Base-by-base conservation (phyloP, 1,140 invertebrate species). In the Halotydeus destructor region DNA sequence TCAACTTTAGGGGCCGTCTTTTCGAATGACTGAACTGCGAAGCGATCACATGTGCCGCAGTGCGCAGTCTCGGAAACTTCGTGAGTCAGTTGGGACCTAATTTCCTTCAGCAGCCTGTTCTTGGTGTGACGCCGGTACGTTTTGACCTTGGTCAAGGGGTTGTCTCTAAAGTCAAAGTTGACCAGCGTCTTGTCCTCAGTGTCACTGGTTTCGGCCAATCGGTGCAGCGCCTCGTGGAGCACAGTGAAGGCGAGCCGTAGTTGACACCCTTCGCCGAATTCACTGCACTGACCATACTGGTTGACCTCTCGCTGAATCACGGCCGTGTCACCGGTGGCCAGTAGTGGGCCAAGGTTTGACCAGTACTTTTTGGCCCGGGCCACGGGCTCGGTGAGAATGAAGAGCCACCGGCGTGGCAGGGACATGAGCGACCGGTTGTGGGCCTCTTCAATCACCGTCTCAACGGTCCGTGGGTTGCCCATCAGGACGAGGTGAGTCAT, bases 41-140 rank as follows among this genome's bases (percentile, higher is more conserved):
- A 47, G 6, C 32, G 34, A 40, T 47, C 26, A 40, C 46, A 47
- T 22, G 39, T 45, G 5, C 42, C 42, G 35, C 46, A 46, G 18
- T 36, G 31, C 26, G 16, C 16, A 35, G 3, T 5, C n/a, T 21
- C 21, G 9, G 5, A 22, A 11, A 5, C n/a, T 19, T 41, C 39
- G 27, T 30, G 8, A 9, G 8, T 14, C 14, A 30, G 14, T 30
- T 30, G 27, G 14, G 8, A 30, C 14, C 27, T 8, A 30, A 30
- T 30, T 30, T 30, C 27, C n/a, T n/a, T n/a, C 14, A 30, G 14
- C 14, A 30, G 14, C 14, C 14, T 30, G 14, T 30, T 14, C 14
- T 30, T 30, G 8, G 14, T 30, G 14, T 30, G 14, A n/a, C 16
- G 19, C 28, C 46, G 25, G 35, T 47, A 40, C 32, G 38, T 45